phyloP scores from a whole-genome alignment of 2,797 vertebrate genomes.

The Bradypodion ventrale region DNA sequence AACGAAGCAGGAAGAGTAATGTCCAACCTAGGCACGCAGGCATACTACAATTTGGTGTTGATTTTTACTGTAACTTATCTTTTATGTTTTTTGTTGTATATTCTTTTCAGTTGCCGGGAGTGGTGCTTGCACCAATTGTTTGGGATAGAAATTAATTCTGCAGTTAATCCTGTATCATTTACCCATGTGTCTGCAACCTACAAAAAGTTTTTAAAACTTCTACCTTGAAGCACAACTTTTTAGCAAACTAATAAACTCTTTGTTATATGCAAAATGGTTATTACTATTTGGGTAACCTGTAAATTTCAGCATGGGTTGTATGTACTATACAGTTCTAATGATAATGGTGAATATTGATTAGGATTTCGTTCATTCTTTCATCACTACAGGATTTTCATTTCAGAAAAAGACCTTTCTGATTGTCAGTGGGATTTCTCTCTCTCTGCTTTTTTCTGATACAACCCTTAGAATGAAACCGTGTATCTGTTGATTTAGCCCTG shows the following conservation, averaged over 20 bases:
- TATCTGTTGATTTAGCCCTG: slow-evolving; percentile 14
- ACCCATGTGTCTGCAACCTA: no score
- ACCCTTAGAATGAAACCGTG: slow-evolving; percentile 2
- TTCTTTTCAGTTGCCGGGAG: no score
- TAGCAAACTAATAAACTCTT: slow-evolving; percentile 8
- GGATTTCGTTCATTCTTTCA: slow-evolving; percentile 19
- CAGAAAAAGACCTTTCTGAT: slow-evolving; percentile 8
- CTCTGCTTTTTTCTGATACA: neutral
- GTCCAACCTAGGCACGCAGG: no score
- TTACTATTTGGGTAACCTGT: slow-evolving; percentile 37
- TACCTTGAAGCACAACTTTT: neutral
- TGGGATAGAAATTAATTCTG: no score
- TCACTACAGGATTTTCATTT: slow-evolving; percentile 14
- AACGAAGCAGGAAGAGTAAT: no score
- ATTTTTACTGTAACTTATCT: no score
- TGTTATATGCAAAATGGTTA: slow-evolving; percentile 3
- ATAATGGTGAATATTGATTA: slow-evolving; percentile 39
- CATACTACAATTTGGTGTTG: no score
- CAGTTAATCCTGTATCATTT: no score
- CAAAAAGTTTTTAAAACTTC: neutral
- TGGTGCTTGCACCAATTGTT: no score
- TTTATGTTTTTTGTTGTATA: no score
- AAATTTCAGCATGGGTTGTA: slow-evolving; percentile 16
- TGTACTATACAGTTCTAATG: slow-evolving; percentile 23
- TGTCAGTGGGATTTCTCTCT: slow-evolving; percentile 10